A percentile compares a stretch with the other conserved stretches of the same genome.
These are phyloP conservation scores for Pycnomerus fuliginosus DNA, from an alignment of 2,888 invertebrate genomes.

Conservation along the genomic window DNA sequence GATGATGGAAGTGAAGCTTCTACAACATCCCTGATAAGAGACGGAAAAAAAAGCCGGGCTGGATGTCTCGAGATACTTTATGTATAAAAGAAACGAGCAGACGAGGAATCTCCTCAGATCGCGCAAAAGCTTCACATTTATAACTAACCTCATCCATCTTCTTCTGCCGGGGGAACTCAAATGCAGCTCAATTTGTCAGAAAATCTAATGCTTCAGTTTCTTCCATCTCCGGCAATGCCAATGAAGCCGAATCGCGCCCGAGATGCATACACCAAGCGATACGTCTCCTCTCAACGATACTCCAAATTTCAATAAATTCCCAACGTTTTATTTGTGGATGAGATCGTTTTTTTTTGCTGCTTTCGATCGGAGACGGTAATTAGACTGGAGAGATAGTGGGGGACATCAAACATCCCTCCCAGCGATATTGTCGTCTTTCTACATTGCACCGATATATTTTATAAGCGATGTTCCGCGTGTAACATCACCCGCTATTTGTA, in stretches of 20 bases:
- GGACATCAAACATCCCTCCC: slow-evolving; percentile 18
- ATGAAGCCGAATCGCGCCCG: slow-evolving; percentile 32
- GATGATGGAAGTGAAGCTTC: slow-evolving; percentile 54
- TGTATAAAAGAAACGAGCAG: slow-evolving; percentile 53
- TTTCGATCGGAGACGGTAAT: slow-evolving; percentile 6
- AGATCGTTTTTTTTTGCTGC: slow-evolving; percentile 6
- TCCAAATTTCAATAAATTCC: slow-evolving; percentile 15
- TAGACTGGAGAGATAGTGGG: slow-evolving; percentile 5
- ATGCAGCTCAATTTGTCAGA: slow-evolving; percentile 58
- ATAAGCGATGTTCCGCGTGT: slow-evolving; percentile 43
- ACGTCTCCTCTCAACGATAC: slow-evolving; percentile 17
- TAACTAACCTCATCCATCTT: slow-evolving; percentile 59
- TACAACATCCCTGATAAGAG: slow-evolving; percentile 53
- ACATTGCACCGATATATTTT: slow-evolving; percentile 40
- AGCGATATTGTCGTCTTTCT: slow-evolving; percentile 35
- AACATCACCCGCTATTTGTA: slow-evolving; percentile 47
- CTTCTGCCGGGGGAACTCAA: slow-evolving; percentile 52
- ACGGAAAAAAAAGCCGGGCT: slow-evolving; percentile 44
- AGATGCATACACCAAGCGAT: slow-evolving; percentile 26
- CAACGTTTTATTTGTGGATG: slow-evolving; percentile 4
- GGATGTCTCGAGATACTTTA: slow-evolving; percentile 51
- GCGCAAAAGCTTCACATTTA: slow-evolving; percentile 57
- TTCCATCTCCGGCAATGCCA: slow-evolving; percentile 32
- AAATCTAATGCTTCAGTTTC: slow-evolving; percentile 53
- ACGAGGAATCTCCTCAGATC: slow-evolving; percentile 52